Evolutionary conservation across 1,140 invertebrate species (phyloP).

Genomic region (Ceratitis capitata): DNA sequence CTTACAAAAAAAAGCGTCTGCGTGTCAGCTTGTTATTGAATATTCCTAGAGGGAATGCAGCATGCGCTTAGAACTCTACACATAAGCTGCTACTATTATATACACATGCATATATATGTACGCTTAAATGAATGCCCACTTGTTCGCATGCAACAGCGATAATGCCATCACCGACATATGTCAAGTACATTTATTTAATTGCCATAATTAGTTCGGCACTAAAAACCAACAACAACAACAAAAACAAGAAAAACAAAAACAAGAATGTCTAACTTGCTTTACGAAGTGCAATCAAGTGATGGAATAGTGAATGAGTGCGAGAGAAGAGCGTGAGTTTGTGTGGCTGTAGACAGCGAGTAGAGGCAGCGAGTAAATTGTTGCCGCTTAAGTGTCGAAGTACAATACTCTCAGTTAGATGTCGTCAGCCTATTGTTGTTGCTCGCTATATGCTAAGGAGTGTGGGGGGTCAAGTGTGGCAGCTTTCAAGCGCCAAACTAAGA

Average conservation of each 20-base stretch:
- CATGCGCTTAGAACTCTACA: background rate
- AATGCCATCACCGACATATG: constrained; percentile 46
- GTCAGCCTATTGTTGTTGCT: background rate
- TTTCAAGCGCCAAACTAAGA: background rate
- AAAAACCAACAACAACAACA: too few species aligned
- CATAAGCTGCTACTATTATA: background rate
- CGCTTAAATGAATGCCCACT: background rate
- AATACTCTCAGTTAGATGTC: too few species aligned
- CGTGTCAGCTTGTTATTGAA: too few species aligned
- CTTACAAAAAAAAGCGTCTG: too few species aligned
- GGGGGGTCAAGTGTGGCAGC: background rate
- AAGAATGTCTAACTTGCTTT: background rate
- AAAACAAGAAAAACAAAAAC: too few species aligned
- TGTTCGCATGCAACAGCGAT: constrained; percentile 38
- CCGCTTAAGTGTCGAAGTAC: background rate
- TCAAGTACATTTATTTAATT: constrained; percentile 57
- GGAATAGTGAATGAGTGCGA: background rate
- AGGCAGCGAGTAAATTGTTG: background rate
- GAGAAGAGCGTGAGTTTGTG: background rate
- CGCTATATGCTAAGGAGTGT: background rate
- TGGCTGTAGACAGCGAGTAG: too few species aligned
- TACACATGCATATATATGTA: background rate
- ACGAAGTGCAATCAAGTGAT: constrained; percentile 37
- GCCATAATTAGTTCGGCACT: constrained; percentile 48
- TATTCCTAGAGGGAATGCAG: background rate